A percentile compares a stretch with the other conserved stretches of the same genome.
phyloP scores from a whole-genome alignment of 2,797 vertebrate species.

The Atherinosoma microstoma region DNA sequence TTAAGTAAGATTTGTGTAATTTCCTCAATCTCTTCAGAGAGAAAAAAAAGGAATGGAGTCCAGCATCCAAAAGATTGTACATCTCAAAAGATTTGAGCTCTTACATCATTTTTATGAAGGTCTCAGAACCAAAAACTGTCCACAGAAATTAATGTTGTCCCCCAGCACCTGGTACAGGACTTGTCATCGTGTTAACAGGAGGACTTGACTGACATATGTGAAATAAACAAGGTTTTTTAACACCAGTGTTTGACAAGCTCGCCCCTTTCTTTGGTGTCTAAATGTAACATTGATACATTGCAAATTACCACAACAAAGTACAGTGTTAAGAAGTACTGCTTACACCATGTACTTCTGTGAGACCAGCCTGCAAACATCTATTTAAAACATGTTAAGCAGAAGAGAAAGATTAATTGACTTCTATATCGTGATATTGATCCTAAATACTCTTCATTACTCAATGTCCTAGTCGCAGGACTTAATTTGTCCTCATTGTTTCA shows the following conservation, averaged over 20 bases:
- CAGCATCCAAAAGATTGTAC: no score
- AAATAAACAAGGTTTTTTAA: background rate
- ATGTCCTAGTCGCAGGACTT: background rate
- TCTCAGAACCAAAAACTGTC: background rate
- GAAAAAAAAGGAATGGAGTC: background rate
- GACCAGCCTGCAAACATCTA: background rate
- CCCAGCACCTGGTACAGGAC: background rate
- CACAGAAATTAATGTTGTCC: background rate
- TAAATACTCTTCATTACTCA: background rate
- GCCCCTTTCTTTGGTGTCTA: background rate
- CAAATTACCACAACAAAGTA: background rate
- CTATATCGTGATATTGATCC: background rate
- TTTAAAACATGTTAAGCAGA: background rate
- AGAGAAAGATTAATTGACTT: background rate
- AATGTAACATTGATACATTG: background rate
- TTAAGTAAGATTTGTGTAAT: no score
- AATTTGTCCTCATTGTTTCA: background rate
- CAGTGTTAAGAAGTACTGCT: background rate
- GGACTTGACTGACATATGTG: background rate
- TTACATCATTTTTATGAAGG: background rate
- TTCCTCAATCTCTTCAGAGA: no score
- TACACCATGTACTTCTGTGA: background rate
- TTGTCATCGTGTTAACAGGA: background rate
- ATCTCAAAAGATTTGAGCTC: background rate
- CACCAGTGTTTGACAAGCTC: background rate